A percentile compares a stretch with the other conserved stretches of the same genome.
These are phyloP conservation scores for Odocoileus hemionus DNA, from an alignment of 2,113 vertebrate species.

Conservation along the genomic window DNA sequence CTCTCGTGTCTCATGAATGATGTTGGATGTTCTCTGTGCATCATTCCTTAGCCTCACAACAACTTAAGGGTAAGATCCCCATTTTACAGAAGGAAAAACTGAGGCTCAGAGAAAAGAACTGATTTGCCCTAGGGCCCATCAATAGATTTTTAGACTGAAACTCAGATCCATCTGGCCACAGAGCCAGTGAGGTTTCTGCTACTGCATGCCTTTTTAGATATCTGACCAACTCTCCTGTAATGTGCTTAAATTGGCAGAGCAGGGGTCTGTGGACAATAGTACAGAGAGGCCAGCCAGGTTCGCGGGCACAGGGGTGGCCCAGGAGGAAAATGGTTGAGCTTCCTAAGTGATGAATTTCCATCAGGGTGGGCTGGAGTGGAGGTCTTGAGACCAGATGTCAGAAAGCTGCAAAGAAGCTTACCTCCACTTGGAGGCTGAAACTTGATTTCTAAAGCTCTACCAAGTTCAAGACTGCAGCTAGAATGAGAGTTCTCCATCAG, in stretches of 20 bases:
- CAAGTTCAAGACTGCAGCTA: background rate
- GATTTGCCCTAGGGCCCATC: background rate
- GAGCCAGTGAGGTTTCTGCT: background rate
- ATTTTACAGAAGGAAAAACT: background rate
- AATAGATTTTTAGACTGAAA: background rate
- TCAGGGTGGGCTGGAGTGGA: background rate
- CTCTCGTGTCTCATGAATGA: background rate
- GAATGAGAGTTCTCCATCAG: background rate
- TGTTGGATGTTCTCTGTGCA: background rate
- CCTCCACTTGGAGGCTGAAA: background rate
- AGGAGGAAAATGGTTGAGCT: background rate
- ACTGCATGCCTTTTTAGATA: background rate
- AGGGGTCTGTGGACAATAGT: background rate
- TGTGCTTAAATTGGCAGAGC: background rate
- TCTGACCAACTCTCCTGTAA: background rate
- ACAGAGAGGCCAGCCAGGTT: background rate
- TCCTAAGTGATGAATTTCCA: background rate
- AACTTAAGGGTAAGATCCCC: background rate
- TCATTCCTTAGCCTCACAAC: background rate
- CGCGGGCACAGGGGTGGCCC: rapidly evolving
- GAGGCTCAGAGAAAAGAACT: background rate
- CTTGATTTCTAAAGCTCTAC: background rate
- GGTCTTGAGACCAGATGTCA: background rate
- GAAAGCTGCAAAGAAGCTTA: background rate
- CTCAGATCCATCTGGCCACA: background rate